These are phyloP conservation scores for Schizaphis graminum DNA, from an alignment of 2,888 invertebrate species.

Conservation along the genomic window DNA sequence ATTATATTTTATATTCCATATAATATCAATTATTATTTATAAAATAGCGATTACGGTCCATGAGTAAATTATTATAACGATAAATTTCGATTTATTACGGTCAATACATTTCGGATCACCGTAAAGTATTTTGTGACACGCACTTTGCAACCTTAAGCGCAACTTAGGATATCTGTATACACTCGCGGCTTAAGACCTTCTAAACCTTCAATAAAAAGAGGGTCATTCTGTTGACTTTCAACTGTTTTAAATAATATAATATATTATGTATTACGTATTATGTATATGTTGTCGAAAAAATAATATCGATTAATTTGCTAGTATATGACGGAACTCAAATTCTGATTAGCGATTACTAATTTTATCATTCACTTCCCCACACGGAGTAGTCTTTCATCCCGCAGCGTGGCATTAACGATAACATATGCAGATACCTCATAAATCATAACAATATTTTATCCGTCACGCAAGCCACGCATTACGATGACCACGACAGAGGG, in stretches of 20 bases:
- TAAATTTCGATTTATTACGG: not conserved
- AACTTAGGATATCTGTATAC: not conserved
- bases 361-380: not conserved
- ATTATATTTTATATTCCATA: not conserved
- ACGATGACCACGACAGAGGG: not conserved
- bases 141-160: not conserved
- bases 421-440: not conserved
- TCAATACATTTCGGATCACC: slow-evolving; percentile 30
- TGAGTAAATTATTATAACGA: not conserved
- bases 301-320: not conserved
- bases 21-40: not conserved
- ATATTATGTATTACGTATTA: not conserved
- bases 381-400: not conserved
- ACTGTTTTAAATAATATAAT: not conserved
- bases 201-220: not conserved
- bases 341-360: too few species aligned
- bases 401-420: not conserved
- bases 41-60: not conserved
- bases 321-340: not conserved
- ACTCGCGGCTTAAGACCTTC: not conserved
- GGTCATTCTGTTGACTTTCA: not conserved
- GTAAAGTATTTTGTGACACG: slow-evolving; percentile 38
- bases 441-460: not conserved
- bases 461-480: not conserved
- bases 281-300: not conserved